Conservation (phyloP, 2,797 vertebrate species). For the Eptatretus atami region DNA sequence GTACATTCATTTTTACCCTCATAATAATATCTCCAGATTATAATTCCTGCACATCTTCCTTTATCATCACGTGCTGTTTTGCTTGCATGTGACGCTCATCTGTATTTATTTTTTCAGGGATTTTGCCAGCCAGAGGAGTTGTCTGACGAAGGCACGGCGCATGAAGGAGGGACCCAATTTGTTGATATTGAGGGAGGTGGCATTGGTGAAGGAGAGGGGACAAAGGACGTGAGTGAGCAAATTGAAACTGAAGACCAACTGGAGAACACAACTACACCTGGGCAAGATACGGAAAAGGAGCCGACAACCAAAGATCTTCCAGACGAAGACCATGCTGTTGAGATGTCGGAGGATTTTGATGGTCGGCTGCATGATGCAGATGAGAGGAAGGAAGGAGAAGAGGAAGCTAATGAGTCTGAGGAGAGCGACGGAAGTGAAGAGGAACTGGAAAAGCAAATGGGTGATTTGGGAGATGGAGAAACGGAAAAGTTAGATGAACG, state of each 20-base stretch:
- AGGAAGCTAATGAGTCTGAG: constrained; percentile 32
- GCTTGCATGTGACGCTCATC: too few relatives aligned
- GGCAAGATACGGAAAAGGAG: constrained; percentile 46
- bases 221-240: constrained; percentile 72
- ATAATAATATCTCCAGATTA: too few relatives aligned
- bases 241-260: constrained; percentile 92
- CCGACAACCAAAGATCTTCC: constrained; percentile 20
- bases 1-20: too few relatives aligned
- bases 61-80: too few relatives aligned
- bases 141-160: constrained; percentile 28
- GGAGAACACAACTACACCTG: constrained; percentile 52
- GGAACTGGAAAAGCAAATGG: constrained; percentile 87
- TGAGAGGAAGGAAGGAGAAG: constrained; percentile 27
- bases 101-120: constrained; percentile 20
- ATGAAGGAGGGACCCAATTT: constrained; percentile 52
- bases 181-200: constrained; percentile 69
- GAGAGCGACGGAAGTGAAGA: constrained; percentile 12
- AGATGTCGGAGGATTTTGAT: constrained; percentile 94
- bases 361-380: constrained; percentile 60
- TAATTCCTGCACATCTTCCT: too few relatives aligned
- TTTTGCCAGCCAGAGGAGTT: constrained; percentile 78
- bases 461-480: constrained; percentile 47
- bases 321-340: constrained; percentile 64
- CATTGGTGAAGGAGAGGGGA: constrained; percentile 66
- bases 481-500: constrained; percentile 70